Conservation (phyloP, 2,113 vertebrate genomes). For the Solenodon paradoxus region DNA sequence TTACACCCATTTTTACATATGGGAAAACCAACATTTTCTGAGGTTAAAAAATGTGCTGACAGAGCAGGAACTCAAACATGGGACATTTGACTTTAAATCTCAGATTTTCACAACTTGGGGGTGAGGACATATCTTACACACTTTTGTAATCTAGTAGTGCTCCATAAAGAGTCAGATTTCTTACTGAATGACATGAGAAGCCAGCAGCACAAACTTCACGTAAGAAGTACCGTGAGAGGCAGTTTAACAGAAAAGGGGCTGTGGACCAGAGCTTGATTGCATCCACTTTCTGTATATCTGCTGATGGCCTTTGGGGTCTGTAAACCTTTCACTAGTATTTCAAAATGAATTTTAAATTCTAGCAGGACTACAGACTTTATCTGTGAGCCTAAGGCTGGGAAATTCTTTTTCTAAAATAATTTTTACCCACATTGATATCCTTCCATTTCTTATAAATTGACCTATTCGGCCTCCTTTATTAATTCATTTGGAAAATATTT, state of each 20-base stretch:
- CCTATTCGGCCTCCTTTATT: conserved; percentile 1
- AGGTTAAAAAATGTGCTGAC: neutral
- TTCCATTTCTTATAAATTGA: neutral
- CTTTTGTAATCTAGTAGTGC: neutral
- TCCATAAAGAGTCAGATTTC: neutral
- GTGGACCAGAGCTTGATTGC: neutral
- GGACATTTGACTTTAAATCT: neutral
- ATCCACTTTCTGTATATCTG: neutral
- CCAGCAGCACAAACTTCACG: neutral
- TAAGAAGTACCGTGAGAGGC: neutral
- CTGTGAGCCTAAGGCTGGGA: neutral
- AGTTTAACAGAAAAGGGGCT: neutral
- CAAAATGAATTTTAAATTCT: conserved; percentile 32
- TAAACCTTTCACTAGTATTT: neutral
- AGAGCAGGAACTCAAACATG: neutral
- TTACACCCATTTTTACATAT: neutral
- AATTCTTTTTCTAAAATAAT: conserved; percentile 1
- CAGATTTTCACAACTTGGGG: neutral
- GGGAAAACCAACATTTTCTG: neutral
- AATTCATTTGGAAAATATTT: neutral
- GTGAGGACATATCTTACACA: neutral
- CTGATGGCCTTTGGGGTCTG: neutral
- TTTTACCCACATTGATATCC: neutral
- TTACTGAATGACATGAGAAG: neutral
- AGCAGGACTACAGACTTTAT: neutral